Evolutionary conservation across 2,113 vertebrate species (phyloP).

Genomic region (Cephalophus harveyi): DNA sequence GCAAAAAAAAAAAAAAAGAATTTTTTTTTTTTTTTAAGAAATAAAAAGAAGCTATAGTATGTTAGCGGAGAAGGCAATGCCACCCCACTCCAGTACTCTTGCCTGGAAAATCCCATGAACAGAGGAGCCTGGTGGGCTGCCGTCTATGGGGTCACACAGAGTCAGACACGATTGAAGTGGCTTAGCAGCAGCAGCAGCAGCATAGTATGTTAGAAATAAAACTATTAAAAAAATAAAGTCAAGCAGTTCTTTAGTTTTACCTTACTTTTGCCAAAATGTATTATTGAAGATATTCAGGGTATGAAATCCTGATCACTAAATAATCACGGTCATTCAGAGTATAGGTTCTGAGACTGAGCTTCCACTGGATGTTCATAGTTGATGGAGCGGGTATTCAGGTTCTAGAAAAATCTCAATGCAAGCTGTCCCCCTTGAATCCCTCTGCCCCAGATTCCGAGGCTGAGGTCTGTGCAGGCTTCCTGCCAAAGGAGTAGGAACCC

Average conservation of each 20-base stretch:
- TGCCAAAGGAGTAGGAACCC: background rate
- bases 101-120: background rate
- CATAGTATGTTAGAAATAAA: background rate
- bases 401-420: constrained; percentile 5
- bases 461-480: background rate
- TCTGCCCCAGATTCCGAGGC: background rate
- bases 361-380: background rate
- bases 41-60: background rate
- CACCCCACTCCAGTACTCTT: no score
- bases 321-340: background rate
- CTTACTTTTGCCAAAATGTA: background rate
- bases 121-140: background rate
- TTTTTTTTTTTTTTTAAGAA: background rate
- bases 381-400: background rate
- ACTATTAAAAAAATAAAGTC: background rate
- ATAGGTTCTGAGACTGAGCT: background rate
- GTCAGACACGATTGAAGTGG: background rate
- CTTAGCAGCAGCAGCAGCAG: background rate
- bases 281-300: constrained; percentile 1
- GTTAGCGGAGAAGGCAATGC: background rate
- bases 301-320: constrained; percentile 8
- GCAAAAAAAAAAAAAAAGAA: background rate
- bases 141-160: background rate
- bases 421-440: background rate
- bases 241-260: constrained; percentile 5